Base-by-base conservation (phyloP, 2,113 vertebrate species). In the Elgaria multicarinata region DNA sequence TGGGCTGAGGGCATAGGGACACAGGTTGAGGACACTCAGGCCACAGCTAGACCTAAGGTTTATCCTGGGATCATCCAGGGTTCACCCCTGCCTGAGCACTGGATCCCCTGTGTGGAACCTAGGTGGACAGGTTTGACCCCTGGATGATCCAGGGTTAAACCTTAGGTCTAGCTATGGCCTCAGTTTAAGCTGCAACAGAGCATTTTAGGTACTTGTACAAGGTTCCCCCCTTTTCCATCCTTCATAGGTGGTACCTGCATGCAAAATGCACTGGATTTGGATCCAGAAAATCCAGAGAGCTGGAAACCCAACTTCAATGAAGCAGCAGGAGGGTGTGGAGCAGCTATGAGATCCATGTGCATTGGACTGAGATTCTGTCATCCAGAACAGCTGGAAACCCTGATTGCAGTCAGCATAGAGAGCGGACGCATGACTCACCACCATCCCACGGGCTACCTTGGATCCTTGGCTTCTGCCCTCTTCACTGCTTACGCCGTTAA, bases 341-440 rank as follows among this genome's bases (percentile, higher is more conserved):
- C 97, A 0, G 98, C 98, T 87, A 98, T 98, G 98, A 93, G 98
- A 3, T 96, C 98, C 90, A 98, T 98, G 98, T 97, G 97, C 93
- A 97, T 98, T 0, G 98, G 98, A 20, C 95, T 98, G 92, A 96
- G 98, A 10, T 98, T 98, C 91, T 91, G 64, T 46, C 87, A 39
- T 31, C 91, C 71, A 0, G 46, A 87, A 4, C 94, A 98, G 90
- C 91, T 97, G 90, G 91, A 95, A 46, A 95, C 50, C 0, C 95
- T 98, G 93, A 69, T 98, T 8, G 69, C 91, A 31, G 96, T 98
- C 92, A 98, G 98, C 95, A 95, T 98, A 0, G 98, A 98, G 94
- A 98, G 98, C 0, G 98, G 98, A 2, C 97, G 98, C 16, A 98
- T 98, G 97, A 98, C 98, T 81, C 98, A 98, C 83, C 98, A 98